A percentile compares a stretch with the other conserved stretches of the same genome.
Conservation (phyloP, 1,140 invertebrate species). For the Drosophila bifasciata region DNA sequence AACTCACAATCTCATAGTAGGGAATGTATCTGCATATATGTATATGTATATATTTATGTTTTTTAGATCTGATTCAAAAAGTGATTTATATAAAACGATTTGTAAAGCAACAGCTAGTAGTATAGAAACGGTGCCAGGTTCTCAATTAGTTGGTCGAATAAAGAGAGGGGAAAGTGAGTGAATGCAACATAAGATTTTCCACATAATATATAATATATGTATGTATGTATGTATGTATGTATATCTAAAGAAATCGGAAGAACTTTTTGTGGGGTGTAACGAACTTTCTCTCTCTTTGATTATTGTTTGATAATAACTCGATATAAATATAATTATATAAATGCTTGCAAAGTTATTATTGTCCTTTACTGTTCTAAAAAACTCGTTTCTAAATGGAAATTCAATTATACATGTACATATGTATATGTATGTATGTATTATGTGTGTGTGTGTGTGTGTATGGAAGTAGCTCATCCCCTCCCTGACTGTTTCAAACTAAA, state of each 20-base stretch:
- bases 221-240: no score
- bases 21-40: neutral
- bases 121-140: slow-evolving; percentile 42
- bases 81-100: slow-evolving; percentile 16
- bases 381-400: slow-evolving; percentile 41
- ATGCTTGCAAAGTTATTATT: slow-evolving; percentile 79
- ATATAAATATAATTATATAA: slow-evolving; percentile 42
- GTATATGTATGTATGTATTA: slow-evolving; percentile 4
- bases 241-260: no score
- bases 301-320: slow-evolving; percentile 29
- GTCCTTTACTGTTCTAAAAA: slow-evolving; percentile 61
- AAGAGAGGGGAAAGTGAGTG: slow-evolving; percentile 25
- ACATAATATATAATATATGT: no score
- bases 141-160: slow-evolving; percentile 28
- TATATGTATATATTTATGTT: neutral
- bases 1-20: no score
- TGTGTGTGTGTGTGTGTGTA: neutral
- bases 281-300: neutral
- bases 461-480: neutral
- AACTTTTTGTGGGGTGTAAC: no score
- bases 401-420: slow-evolving; percentile 3
- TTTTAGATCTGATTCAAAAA: slow-evolving; percentile 11
- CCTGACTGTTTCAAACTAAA: slow-evolving; percentile 18
- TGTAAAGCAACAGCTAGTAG: slow-evolving; percentile 35
- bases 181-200: slow-evolving; percentile 9